A percentile compares a stretch with the other conserved stretches of the same genome.
These are phyloP conservation scores for Sarcophaga caerulescens DNA, from an alignment of 2,888 invertebrate species.

Conservation along the genomic window DNA sequence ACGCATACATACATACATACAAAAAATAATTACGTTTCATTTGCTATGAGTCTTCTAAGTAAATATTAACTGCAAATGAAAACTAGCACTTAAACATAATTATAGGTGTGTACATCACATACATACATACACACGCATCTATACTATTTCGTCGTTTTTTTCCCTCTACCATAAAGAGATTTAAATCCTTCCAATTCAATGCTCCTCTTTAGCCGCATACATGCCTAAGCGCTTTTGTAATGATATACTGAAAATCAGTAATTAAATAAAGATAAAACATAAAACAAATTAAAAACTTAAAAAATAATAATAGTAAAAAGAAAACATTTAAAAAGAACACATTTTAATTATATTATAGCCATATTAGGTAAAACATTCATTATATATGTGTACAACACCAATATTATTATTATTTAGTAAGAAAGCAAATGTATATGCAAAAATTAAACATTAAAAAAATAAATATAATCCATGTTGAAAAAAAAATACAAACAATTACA, in stretches of 20 bases:
- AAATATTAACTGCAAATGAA: slow-evolving; percentile 24
- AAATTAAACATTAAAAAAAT: slow-evolving; percentile 36
- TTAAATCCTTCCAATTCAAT: slow-evolving; percentile 21
- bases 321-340: slow-evolving; percentile 33
- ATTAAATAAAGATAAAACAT: slow-evolving; percentile 30
- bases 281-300: slow-evolving; percentile 39
- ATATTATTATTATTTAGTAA: slow-evolving; percentile 54
- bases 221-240: slow-evolving; percentile 54
- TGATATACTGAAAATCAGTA: slow-evolving; percentile 39
- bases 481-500: slow-evolving; percentile 12
- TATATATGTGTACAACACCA: slow-evolving; percentile 64
- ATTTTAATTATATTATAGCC: slow-evolving; percentile 57
- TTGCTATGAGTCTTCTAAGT: slow-evolving; percentile 42
- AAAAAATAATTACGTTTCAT: slow-evolving; percentile 33
- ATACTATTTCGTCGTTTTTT: neutral
- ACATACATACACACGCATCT: slow-evolving; percentile 8
- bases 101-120: slow-evolving; percentile 20
- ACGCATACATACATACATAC: slow-evolving; percentile 5
- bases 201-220: slow-evolving; percentile 10
- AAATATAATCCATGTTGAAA: slow-evolving; percentile 39
- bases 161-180: slow-evolving; percentile 18
- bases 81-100: slow-evolving; percentile 8
- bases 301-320: slow-evolving; percentile 34
- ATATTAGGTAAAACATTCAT: slow-evolving; percentile 55
- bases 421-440: slow-evolving; percentile 31